Evolutionary conservation across 2,888 invertebrate genomes (phyloP), one percentile per base, ranked within the genome.

Genomic region (Philonicus albiceps): DNA sequence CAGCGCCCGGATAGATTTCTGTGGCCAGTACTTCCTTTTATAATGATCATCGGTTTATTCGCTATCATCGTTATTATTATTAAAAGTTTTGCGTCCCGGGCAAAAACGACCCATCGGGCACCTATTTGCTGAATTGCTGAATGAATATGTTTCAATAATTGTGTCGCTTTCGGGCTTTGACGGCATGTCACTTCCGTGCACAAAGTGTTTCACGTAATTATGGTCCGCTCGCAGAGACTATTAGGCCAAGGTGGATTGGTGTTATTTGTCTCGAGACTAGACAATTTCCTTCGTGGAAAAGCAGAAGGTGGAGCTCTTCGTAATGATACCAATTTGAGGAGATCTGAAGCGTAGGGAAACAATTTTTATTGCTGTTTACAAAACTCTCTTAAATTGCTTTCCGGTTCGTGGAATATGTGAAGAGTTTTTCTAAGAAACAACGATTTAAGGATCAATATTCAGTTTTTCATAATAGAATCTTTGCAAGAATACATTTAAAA

Each of bases 111-210:
- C 22, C 27, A 34, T 64, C 30, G 64, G 53, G 55, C 16, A 43
- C 40, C 40, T 43, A 19, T 37, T 40, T 8, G 40, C 31, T 3
- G 43, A 76, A 76, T 40, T 8, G 40, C 31, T 22, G 43, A 76
- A 76, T 76, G 53, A 53, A n/a, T 37, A 40, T 11, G 34, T n/a
- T 37, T 22, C 37, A 22, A 22, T 76, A 76, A 53, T 53, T 80
- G 49, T 49, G 81, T 22, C 34, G 55, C 19, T 55, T 53, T 64
- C 31, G 22, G 55, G 64, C 19, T 64, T 64, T 27, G 81, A 34
- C 34, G 37, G 81, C 53, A 81, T 55, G n/a, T 81, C 81, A 81
- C 81, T 81, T 81, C 81, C 81, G 81, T 49, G 81, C 80, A 80
- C 16, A n/a, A 22, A 40, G 34, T 22, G 53, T 73, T 30, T 31